phyloP scores from a whole-genome alignment of 2,888 invertebrate genomes.

The Pteria penguin region DNA sequence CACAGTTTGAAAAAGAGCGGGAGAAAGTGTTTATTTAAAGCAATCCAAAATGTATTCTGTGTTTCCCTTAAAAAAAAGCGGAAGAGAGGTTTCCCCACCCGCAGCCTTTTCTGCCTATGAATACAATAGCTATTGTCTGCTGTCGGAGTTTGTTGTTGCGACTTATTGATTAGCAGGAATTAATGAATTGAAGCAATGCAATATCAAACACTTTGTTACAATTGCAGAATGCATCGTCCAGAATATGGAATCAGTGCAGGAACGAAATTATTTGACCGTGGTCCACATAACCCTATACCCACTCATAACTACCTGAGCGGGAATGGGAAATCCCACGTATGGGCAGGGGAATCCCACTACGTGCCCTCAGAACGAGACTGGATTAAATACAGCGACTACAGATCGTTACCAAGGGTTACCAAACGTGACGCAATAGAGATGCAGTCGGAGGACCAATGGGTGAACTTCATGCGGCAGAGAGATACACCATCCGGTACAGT shows the following conservation, averaged over 20 bases:
- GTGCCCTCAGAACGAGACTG: constrained; percentile 74
- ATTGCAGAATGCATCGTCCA: constrained; percentile 26
- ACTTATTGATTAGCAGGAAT: too few relatives aligned
- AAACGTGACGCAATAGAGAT: constrained; percentile 73
- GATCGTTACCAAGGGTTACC: constrained; percentile 66
- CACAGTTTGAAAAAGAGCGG: too few relatives aligned
- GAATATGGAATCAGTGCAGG: constrained; percentile 40
- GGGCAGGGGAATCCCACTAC: constrained; percentile 68
- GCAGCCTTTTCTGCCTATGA: too few relatives aligned
- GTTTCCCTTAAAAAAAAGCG: too few relatives aligned
- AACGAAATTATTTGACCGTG: constrained; percentile 35
- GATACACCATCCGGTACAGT: constrained; percentile 74
- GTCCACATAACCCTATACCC: constrained; percentile 66
- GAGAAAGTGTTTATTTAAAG: too few relatives aligned
- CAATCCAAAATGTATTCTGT: too few relatives aligned
- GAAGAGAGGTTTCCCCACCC: too few relatives aligned
- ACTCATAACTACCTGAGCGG: constrained; percentile 70
- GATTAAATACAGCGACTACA: constrained; percentile 68
- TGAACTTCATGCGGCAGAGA: constrained; percentile 67
- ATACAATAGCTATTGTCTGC: too few relatives aligned
- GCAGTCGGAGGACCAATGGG: constrained; percentile 73
- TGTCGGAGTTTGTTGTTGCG: too few relatives aligned
- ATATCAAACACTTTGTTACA: too few relatives aligned
- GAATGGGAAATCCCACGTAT: constrained; percentile 70
- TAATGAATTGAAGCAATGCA: too few relatives aligned